Evolutionary conservation across 2,888 invertebrate genomes (phyloP).

Genomic region (Rotaria magnacalcarata): DNA sequence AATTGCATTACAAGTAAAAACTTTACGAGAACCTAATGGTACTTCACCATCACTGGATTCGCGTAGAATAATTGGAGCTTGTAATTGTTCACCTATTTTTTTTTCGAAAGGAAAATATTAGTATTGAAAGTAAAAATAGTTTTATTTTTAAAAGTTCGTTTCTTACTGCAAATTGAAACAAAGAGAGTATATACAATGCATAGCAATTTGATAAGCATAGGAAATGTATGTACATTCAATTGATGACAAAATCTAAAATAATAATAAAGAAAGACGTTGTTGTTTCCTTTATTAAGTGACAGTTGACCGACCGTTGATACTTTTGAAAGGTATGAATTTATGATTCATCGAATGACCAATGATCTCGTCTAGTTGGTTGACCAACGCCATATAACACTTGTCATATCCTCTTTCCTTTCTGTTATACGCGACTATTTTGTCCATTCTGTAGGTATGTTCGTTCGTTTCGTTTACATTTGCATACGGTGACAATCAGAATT

Average conservation of each 20-base stretch:
- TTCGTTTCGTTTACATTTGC: no score
- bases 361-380: neutral
- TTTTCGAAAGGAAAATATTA: neutral
- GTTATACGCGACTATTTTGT: neutral
- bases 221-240: constrained; percentile 2
- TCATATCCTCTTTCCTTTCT: neutral
- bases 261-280: neutral
- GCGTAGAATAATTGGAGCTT: constrained; percentile 15
- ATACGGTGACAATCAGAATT: no score
- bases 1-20: constrained; percentile 25
- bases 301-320: constrained; percentile 22
- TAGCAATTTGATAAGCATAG: neutral
- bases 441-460: neutral
- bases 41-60: constrained; percentile 15
- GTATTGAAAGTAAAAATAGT: neutral
- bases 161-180: neutral
- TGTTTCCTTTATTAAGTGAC: neutral
- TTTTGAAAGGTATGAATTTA: neutral
- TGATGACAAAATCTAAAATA: neutral
- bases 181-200: neutral
- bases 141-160: neutral
- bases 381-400: neutral
- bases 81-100: neutral
- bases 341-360: constrained; percentile 14
- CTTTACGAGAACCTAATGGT: constrained; percentile 24